Evolutionary conservation across 2,888 invertebrate species (phyloP).

Genomic region (Hemithea aestivaria): DNA sequence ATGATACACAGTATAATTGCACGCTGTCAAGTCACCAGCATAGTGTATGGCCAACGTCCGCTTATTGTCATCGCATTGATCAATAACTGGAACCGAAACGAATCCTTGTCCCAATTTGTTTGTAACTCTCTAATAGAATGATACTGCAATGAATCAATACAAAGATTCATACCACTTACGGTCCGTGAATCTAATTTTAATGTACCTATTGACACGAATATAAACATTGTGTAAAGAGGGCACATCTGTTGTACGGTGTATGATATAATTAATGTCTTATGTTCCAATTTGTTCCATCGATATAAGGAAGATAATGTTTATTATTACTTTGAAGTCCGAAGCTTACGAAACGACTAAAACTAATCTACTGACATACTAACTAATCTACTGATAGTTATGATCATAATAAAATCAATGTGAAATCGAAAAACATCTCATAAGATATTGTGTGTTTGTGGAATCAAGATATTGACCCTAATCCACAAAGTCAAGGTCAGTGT

Average conservation of each 20-base stretch:
- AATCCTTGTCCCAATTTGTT: slow-evolving; percentile 58
- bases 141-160: slow-evolving; percentile 17
- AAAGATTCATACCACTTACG: slow-evolving; percentile 14
- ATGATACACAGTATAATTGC: slow-evolving; percentile 53
- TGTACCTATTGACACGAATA: slow-evolving; percentile 14
- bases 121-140: slow-evolving; percentile 13
- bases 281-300: slow-evolving; percentile 4
- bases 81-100: slow-evolving; percentile 49
- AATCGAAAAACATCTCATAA: too few relatives aligned
- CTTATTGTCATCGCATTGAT: slow-evolving; percentile 64
- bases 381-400: too few relatives aligned
- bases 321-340: neutral
- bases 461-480: slow-evolving; percentile 6
- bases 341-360: neutral
- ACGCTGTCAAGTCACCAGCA: slow-evolving; percentile 34
- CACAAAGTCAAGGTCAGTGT: slow-evolving; percentile 20
- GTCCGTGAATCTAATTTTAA: slow-evolving; percentile 12
- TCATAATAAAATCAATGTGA: too few relatives aligned
- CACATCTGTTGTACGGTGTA: slow-evolving; percentile 19
- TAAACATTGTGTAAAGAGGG: slow-evolving; percentile 18
- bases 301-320: neutral
- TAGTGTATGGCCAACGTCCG: slow-evolving; percentile 62
- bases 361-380: too few relatives aligned
- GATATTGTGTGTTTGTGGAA: too few relatives aligned
- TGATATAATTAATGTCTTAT: slow-evolving; percentile 2